Evolutionary conservation across 2,113 vertebrate genomes (phyloP).

Genomic region (Gila orcuttii): DNA sequence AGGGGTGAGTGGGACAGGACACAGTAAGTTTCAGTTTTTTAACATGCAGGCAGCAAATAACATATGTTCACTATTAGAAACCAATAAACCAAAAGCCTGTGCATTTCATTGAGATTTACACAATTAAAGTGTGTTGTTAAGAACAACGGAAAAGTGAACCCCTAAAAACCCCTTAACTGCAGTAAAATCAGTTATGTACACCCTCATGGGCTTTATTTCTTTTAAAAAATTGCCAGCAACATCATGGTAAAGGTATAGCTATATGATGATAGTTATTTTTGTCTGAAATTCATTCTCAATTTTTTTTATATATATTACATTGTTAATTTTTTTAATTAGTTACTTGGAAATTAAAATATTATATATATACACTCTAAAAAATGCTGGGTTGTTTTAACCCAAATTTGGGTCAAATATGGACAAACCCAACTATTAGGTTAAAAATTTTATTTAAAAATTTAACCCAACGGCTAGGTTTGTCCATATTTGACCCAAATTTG

Average conservation of each 20-base stretch:
- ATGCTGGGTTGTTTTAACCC: too few relatives aligned
- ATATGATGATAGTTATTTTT: not conserved
- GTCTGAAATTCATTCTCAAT: not conserved
- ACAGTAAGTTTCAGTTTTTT: constrained; percentile 21
- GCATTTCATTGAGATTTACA: not conserved
- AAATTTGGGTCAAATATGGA: too few relatives aligned
- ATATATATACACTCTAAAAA: too few relatives aligned
- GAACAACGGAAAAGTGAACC: not conserved
- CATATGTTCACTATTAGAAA: not conserved
- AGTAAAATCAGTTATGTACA: not conserved
- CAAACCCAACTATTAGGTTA: too few relatives aligned
- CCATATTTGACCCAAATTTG: too few relatives aligned
- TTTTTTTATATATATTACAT: not conserved
- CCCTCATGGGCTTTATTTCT: not conserved
- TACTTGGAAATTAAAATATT: too few relatives aligned
- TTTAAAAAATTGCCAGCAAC: too few relatives aligned
- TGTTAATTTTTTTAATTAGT: too few relatives aligned
- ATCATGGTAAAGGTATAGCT: too few relatives aligned
- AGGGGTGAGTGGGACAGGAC: constrained; percentile 38
- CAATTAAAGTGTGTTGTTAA: not conserved
- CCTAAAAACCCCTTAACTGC: not conserved
- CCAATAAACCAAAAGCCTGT: not conserved
- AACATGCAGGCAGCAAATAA: not conserved
- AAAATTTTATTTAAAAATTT: too few relatives aligned
- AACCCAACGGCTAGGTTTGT: too few relatives aligned